Percentiles rank a stretch among this genome's conserved stretches.
phyloP scores from a whole-genome alignment of 2,113 vertebrate species.

The Coturnix japonica region DNA sequence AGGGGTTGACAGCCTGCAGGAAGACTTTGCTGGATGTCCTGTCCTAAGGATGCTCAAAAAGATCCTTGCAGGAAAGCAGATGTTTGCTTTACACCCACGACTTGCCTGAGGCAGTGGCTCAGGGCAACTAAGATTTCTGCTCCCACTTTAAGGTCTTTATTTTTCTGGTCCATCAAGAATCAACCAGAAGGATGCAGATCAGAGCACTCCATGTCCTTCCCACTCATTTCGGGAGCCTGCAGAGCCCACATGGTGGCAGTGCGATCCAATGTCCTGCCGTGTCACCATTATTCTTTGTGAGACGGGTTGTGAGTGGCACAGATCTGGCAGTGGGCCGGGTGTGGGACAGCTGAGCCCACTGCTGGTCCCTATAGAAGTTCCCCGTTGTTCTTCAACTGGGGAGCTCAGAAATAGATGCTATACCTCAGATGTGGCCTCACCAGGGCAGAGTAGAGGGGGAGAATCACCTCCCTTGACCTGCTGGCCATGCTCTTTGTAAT shows the following conservation, averaged over 20 bases:
- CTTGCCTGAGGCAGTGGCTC: accelerated
- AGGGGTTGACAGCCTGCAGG: neutral
- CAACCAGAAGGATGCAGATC: neutral
- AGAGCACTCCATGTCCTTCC: neutral
- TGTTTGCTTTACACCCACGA: neutral
- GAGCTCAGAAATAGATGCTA: too few relatives aligned
- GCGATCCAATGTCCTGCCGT: neutral
- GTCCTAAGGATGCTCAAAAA: neutral
- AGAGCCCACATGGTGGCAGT: constrained; percentile 65
- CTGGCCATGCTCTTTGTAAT: too few relatives aligned
- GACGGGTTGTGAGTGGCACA: neutral
- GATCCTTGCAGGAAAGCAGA: neutral
- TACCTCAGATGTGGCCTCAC: too few relatives aligned
- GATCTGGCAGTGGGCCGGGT: neutral
- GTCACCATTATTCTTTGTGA: accelerated
- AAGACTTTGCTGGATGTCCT: neutral
- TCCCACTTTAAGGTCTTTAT: neutral
- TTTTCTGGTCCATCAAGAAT: neutral
- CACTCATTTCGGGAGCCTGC: neutral
- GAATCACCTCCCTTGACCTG: too few relatives aligned
- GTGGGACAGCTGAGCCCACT: neutral
- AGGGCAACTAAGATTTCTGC: neutral
- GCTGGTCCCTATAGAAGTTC: too few relatives aligned
- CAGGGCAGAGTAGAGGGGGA: too few relatives aligned
- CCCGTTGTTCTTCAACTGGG: too few relatives aligned